Evolutionary conservation across 1,140 invertebrate species (phyloP), one percentile per base, ranked within the genome.

Genomic region (Mactra quadrangularis): DNA sequence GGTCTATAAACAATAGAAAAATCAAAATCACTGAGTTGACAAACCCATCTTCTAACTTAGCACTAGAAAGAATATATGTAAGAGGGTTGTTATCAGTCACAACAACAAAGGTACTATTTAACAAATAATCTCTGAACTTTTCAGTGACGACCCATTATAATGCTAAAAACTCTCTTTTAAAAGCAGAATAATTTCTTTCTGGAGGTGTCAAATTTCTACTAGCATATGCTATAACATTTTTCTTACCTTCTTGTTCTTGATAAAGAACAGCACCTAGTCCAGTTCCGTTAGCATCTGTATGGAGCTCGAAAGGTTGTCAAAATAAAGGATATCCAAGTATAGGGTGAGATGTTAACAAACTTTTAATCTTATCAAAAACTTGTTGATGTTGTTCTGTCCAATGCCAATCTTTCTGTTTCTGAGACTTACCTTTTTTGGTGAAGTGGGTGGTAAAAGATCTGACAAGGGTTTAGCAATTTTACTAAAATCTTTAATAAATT

Each of bases 1-100:
- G 70, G 70, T 4, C 70, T 22, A 57, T 53, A 74, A 25, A 74
- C 7, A 22, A 74, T 74, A 57, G 27, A 11, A n/a, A 74, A 72
- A 31, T 50, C 33, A 31, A 35, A 72, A 53, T 72, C 68, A 72
- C 68, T 47, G 3, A 72, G 68, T 17, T 25, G 7, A 50, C 4
- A 68, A 27, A 72, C 50, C 68, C 68, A 72, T 27, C 68, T 55
- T 72, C 68, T 15, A 72, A 25, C 38, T 74, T 74, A 35, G 70
- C 50, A 33, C 27, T 17, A 3, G 70, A 33, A 3, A 53, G 29
- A 15, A 74, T 33, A 57, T 74, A 22, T 53, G 70, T 74, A 3
- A 74, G 45, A 35, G 47, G 53, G 29, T 74, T 74, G 29, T 57
- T 74, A 22, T 70, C 66, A n/a, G 27, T 70, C 11, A 13, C 47